phyloP scores from a whole-genome alignment of 2,888 invertebrate genomes.

The Plagodis pulveraria region DNA sequence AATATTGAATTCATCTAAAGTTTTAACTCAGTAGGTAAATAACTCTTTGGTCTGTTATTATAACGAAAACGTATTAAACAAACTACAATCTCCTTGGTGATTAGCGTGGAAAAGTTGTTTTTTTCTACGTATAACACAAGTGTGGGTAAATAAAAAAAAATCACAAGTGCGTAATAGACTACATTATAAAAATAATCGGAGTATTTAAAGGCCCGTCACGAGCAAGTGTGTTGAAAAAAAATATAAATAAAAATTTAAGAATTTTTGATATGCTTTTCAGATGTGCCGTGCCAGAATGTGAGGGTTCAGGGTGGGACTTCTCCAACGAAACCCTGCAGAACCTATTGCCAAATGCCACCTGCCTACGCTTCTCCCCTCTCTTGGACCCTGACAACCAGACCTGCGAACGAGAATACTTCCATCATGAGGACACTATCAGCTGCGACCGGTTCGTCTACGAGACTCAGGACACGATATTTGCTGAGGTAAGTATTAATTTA shows the following conservation, averaged over 20 bases:
- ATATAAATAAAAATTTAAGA: background rate
- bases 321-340: conserved; percentile 44
- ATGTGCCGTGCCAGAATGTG: conserved; percentile 85
- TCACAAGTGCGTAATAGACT: too few relatives aligned
- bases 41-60: too few relatives aligned
- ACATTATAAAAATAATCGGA: too few relatives aligned
- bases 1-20: too few relatives aligned
- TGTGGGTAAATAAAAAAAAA: too few relatives aligned
- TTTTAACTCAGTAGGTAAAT: too few relatives aligned
- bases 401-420: conserved; percentile 57
- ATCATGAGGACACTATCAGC: conserved; percentile 48
- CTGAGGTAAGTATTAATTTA: conserved; percentile 60
- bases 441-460: conserved; percentile 65
- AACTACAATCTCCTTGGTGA: too few relatives aligned
- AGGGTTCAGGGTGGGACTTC: conserved; percentile 52
- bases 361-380: conserved; percentile 55
- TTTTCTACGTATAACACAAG: too few relatives aligned
- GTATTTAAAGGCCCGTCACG: too few relatives aligned
- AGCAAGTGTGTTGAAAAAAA: too few relatives aligned
- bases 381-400: conserved; percentile 35
- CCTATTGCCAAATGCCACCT: conserved; percentile 51
- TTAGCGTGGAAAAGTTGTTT: too few relatives aligned
- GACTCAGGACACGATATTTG: conserved; percentile 61
- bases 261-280: conserved; percentile 51
- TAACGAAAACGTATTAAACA: too few relatives aligned